Base-by-base conservation (phyloP, 2,113 vertebrate genomes). In the Thamnaconus septentrionalis region DNA sequence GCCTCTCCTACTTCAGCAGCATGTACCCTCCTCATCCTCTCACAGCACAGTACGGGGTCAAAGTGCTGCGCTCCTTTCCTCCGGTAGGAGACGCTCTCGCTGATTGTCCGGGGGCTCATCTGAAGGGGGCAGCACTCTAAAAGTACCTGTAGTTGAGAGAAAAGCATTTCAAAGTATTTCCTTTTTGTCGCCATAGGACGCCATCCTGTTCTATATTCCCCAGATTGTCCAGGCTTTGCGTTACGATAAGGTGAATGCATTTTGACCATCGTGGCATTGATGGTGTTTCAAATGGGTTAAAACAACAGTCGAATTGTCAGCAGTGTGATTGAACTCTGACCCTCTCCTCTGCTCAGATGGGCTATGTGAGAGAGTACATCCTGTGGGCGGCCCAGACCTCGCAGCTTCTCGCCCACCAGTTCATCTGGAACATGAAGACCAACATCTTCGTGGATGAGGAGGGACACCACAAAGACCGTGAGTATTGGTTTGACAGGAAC, bases 341-440 rank as follows among this genome's bases (percentile, higher is more conserved):
- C 0, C 18, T 54, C 3, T 48, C 11, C 69, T 41, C 48, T 3
- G 5, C 49, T 48, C 86, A 98, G 97, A 99, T 99, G 97, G 97
- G 97, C 56, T 99, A 99, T 0, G 97, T 99, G 45, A 92, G 97
- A 6, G 97, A 99, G 77, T 98, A 99, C 82, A 98, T 99, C 81
- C 89, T 99, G 61, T 99, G 96, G 95, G 97, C 97, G 0, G 97
- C 97, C 0, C 91, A 97, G 82, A 97, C 94, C 84, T 99, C 97
- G 45, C 97, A 98, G 91, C 95, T 99, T 0, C 89, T 99, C 73
- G 97, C 96, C 5, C 97, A 99, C 73, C 97, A 99, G 41, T 99
- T 99, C 83, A 99, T 99, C 86, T 99, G 97, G 97, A 99, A 99
- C 88, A 99, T 99, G 97, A 98, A 98, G 86, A 99, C 97, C 40